A percentile compares a stretch with the other conserved stretches of the same genome.
Evolutionary conservation across 2,113 vertebrate genomes (phyloP).

Genomic region (Peromyscus leucopus): DNA sequence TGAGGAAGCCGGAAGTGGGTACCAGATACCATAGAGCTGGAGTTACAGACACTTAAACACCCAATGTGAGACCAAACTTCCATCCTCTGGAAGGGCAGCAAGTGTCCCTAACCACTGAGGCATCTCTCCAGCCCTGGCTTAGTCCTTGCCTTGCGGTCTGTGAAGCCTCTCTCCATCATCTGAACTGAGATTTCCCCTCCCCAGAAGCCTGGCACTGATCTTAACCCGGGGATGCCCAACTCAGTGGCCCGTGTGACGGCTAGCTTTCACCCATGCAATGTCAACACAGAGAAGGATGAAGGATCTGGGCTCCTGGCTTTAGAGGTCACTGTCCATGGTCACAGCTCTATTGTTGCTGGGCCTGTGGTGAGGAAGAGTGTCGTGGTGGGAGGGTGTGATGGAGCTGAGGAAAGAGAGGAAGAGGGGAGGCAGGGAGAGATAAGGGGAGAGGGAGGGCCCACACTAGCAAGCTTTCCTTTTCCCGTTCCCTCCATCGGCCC

Average conservation of each 20-base stretch:
- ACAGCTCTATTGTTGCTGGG: background rate
- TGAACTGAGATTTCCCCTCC: background rate
- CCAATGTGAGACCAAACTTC: background rate
- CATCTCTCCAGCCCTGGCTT: background rate
- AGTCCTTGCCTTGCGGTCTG: background rate
- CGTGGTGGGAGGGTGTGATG: background rate
- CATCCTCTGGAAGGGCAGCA: background rate
- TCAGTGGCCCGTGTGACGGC: background rate
- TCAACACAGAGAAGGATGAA: background rate
- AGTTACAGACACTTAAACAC: background rate
- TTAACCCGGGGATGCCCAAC: background rate
- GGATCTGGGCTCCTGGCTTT: background rate
- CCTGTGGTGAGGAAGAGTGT: background rate
- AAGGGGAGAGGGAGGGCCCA: background rate
- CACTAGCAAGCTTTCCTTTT: background rate
- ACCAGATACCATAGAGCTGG: background rate
- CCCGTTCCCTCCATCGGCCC: background rate
- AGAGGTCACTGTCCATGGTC: background rate
- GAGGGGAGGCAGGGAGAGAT: background rate
- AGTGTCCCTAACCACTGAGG: too few species aligned
- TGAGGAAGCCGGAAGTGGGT: background rate
- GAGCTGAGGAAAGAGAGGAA: too few species aligned
- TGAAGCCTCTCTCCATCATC: background rate
- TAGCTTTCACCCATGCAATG: background rate
- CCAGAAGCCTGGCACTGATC: background rate